phyloP scores from a whole-genome alignment of 1,140 invertebrate species.

The Hormaphis cornu region DNA sequence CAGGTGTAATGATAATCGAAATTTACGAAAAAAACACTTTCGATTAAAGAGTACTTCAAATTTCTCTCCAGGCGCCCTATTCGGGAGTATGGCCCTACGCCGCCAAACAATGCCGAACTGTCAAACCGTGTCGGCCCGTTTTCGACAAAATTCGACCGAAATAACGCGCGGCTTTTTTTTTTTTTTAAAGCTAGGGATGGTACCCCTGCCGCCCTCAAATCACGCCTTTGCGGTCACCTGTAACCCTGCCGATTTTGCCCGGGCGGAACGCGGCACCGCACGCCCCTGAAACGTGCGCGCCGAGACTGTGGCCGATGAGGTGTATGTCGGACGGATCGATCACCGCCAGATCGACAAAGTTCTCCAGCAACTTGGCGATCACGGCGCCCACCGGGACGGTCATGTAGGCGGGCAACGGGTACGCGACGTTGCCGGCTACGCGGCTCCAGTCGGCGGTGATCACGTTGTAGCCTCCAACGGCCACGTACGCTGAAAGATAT shows the following conservation, averaged over 20 bases:
- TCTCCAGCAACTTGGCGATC: constrained; percentile 33
- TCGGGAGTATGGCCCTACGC: too few species aligned
- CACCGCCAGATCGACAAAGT: constrained; percentile 15
- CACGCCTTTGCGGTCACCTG: constrained; percentile 48
- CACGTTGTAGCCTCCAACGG: constrained; percentile 48
- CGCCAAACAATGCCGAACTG: too few species aligned
- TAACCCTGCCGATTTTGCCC: constrained; percentile 49
- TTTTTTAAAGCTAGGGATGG: not conserved
- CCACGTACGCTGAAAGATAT: constrained; percentile 49
- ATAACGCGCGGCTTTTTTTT: too few species aligned
- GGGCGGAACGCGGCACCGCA: constrained; percentile 53
- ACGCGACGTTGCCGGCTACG: constrained; percentile 42
- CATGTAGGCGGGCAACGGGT: constrained; percentile 34
- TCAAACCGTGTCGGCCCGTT: too few species aligned
- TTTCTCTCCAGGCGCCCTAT: too few species aligned
- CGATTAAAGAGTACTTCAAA: too few species aligned
- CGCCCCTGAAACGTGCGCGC: constrained; percentile 70
- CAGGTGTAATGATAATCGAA: too few species aligned
- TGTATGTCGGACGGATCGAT: constrained; percentile 3
- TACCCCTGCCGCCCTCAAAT: not conserved
- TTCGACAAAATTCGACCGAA: too few species aligned
- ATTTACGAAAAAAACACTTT: too few species aligned
- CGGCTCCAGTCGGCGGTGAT: constrained; percentile 55
- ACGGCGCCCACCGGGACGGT: constrained; percentile 41
- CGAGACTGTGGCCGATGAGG: constrained; percentile 63